These are phyloP conservation scores for Timema cristinae DNA, from an alignment of 2,888 invertebrate genomes.

Conservation along the genomic window DNA sequence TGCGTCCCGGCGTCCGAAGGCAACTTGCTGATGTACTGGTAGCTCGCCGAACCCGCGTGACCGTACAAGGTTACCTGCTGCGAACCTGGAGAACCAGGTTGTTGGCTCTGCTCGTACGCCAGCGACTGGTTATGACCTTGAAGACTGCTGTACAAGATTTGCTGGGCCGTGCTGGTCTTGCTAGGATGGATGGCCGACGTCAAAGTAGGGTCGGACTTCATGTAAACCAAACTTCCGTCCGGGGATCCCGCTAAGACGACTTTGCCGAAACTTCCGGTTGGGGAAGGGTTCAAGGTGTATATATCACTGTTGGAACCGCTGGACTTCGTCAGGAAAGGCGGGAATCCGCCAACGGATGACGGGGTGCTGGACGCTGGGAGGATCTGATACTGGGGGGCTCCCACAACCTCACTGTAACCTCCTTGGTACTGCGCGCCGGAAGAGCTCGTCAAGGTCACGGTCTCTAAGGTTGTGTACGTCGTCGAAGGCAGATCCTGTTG, in stretches of 20 bases:
- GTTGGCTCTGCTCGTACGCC: conserved; percentile 18
- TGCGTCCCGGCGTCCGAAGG: conserved; percentile 12
- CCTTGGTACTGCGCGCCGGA: conserved; percentile 2
- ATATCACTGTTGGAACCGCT: conserved; percentile 38
- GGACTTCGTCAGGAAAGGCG: background rate
- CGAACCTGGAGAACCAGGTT: conserved; percentile 15
- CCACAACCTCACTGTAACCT: conserved; percentile 4
- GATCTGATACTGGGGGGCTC: conserved; percentile 9
- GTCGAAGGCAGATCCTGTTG: conserved; percentile 30
- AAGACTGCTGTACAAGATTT: conserved; percentile 48
- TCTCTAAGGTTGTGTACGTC: conserved; percentile 62
- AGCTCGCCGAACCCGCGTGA: conserved; percentile 47
- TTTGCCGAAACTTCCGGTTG: conserved; percentile 39
- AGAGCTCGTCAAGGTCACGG: conserved; percentile 44
- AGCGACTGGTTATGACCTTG: conserved; percentile 46
- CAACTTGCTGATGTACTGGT: conserved; percentile 47
- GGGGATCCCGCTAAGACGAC: conserved; percentile 44
- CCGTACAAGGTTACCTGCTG: conserved; percentile 58
- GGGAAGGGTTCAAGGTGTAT: conserved; percentile 44
- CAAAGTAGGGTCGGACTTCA: conserved; percentile 62
- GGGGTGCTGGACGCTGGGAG: background rate
- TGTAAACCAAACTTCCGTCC: conserved; percentile 54
- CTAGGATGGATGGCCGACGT: conserved; percentile 51
- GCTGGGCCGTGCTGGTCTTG: conserved; percentile 22
- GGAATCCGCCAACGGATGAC: background rate